phyloP scores from a whole-genome alignment of 2,113 vertebrate genomes.

The Pygoscelis adeliae region DNA sequence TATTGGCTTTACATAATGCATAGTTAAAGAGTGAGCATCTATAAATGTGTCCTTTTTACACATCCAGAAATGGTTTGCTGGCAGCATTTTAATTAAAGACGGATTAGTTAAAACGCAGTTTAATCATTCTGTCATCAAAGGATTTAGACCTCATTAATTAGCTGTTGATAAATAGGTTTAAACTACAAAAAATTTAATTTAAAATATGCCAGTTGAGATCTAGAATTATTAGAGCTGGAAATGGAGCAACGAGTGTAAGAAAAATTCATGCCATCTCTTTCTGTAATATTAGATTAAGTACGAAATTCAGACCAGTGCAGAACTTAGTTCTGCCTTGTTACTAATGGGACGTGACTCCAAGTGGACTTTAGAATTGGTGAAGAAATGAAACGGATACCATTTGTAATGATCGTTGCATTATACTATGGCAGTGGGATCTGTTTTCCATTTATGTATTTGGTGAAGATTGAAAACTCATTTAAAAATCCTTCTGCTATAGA shows the following conservation, averaged over 20 bases:
- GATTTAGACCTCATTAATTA: constrained; percentile 79
- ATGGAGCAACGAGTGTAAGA: background rate
- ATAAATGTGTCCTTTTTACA: constrained; percentile 73
- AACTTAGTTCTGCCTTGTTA: background rate
- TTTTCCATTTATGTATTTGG: background rate
- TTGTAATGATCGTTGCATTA: background rate
- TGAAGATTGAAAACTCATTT: background rate
- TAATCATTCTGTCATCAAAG: constrained; percentile 80
- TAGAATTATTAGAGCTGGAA: constrained; percentile 33
- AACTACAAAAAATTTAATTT: constrained; percentile 64
- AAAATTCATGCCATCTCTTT: background rate
- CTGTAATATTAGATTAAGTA: background rate
- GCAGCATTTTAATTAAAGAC: constrained; percentile 82
- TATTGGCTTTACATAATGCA: constrained; percentile 77
- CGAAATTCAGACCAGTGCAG: background rate
- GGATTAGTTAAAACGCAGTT: constrained; percentile 78
- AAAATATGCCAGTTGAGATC: constrained; percentile 45
- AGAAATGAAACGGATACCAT: background rate
- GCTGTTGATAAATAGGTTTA: constrained; percentile 76
- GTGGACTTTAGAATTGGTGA: background rate
- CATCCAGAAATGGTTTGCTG: constrained; percentile 71
- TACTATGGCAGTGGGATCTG: rapidly evolving
- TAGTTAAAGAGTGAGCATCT: constrained; percentile 76
- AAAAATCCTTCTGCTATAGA: background rate
- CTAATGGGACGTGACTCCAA: background rate